Conservation (phyloP, 2,113 vertebrate species). For the Panurus biarmicus region DNA sequence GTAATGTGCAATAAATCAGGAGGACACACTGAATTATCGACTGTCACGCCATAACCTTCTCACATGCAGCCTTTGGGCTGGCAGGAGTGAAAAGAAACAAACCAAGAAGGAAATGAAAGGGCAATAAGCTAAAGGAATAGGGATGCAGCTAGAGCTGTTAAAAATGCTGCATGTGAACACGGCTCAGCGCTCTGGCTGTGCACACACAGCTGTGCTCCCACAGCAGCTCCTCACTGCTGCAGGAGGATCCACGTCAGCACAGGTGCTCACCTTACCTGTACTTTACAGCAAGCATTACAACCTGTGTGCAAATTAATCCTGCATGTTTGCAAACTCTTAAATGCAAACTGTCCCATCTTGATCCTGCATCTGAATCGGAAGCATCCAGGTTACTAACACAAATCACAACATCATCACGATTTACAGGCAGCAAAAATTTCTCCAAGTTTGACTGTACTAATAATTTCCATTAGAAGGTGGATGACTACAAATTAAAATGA, state of each 20-base stretch:
- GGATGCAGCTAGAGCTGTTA: background rate
- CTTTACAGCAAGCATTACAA: background rate
- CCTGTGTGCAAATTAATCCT: fast-evolving
- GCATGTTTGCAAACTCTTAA: fast-evolving
- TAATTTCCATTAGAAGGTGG: background rate
- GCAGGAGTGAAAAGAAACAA: background rate
- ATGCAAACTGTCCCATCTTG: background rate
- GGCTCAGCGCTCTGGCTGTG: background rate
- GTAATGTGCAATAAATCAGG: background rate
- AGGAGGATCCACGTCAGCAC: background rate
- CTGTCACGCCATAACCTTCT: background rate
- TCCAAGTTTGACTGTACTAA: background rate
- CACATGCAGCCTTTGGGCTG: background rate
- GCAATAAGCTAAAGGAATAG: background rate
- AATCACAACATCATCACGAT: background rate
- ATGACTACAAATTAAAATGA: background rate
- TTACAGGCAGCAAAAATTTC: background rate
- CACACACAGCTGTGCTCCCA: background rate
- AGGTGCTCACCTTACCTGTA: background rate
- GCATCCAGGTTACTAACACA: background rate
- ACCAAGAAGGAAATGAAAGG: background rate
- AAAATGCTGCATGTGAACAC: background rate
- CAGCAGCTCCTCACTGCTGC: background rate
- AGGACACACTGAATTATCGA: background rate
- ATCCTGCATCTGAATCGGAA: background rate